Percentiles rank a stretch among this genome's conserved stretches.
Evolutionary conservation across 2,797 vertebrate genomes (phyloP).

Genomic region (Cynodonichthys magdalenae): DNA sequence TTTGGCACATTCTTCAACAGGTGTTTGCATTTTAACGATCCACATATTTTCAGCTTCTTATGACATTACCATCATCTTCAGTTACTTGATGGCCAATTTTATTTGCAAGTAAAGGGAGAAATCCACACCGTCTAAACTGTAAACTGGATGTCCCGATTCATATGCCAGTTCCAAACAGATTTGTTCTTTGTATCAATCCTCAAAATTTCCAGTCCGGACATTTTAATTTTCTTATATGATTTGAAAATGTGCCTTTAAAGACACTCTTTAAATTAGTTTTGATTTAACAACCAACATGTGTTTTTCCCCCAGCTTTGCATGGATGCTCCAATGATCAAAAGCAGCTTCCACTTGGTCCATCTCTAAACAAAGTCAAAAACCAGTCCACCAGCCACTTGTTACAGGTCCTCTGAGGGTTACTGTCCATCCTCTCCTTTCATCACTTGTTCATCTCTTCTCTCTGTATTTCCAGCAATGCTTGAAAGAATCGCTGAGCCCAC

Average conservation of each 20-base stretch:
- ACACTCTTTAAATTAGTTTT: not conserved
- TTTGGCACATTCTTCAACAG: slow-evolving; percentile 25
- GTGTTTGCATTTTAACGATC: slow-evolving; percentile 40
- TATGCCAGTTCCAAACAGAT: slow-evolving; percentile 6
- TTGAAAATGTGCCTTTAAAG: slow-evolving; percentile 8
- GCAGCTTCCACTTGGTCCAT: slow-evolving; percentile 27
- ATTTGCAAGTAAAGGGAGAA: slow-evolving; percentile 8
- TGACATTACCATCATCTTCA: slow-evolving; percentile 15
- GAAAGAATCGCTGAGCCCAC: not conserved
- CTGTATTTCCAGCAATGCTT: slow-evolving; percentile 10
- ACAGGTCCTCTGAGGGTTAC: slow-evolving; percentile 16
- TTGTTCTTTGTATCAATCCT: slow-evolving; percentile 23
- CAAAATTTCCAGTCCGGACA: not conserved
- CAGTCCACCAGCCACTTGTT: slow-evolving; percentile 32
- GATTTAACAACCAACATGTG: slow-evolving; percentile 2
- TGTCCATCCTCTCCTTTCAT: not conserved
- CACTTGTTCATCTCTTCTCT: slow-evolving; percentile 16
- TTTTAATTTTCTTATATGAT: not conserved
- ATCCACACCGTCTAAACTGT: slow-evolving; percentile 17
- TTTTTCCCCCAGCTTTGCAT: slow-evolving; percentile 23
- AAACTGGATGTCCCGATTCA: slow-evolving; percentile 12
- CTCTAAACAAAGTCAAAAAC: slow-evolving; percentile 19
- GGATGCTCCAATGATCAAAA: slow-evolving; percentile 21
- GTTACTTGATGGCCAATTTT: slow-evolving; percentile 1
- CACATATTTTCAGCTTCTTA: slow-evolving; percentile 48